Evolutionary conservation across 1,140 invertebrate genomes (phyloP).

Genomic region (Tenebrio molitor): DNA sequence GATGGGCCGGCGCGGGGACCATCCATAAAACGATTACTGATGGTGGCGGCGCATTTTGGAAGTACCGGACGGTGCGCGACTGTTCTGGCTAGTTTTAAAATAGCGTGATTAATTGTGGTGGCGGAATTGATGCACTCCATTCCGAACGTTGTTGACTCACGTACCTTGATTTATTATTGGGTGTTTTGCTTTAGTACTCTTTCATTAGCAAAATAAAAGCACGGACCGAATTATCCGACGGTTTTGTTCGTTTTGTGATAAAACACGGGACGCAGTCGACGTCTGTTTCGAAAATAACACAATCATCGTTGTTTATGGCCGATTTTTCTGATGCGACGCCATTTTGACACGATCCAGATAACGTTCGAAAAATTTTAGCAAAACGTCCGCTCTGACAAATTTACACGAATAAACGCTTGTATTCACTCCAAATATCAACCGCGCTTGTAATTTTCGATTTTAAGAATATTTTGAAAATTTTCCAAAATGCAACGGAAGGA

Average conservation of each 20-base stretch:
- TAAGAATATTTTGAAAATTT: too few species aligned
- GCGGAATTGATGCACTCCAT: constrained; percentile 43
- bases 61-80: constrained; percentile 30
- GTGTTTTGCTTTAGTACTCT: constrained; percentile 31
- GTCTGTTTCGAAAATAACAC: not conserved
- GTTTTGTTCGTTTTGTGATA: not conserved
- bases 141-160: constrained; percentile 46
- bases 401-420: too few species aligned
- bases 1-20: too few species aligned
- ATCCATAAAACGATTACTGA: constrained; percentile 41
- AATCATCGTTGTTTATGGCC: too few species aligned
- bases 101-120: constrained; percentile 46
- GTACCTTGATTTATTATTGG: constrained; percentile 45
- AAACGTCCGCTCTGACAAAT: too few species aligned
- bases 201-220: constrained; percentile 36
- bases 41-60: constrained; percentile 27
- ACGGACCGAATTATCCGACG: constrained; percentile 1
- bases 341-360: too few species aligned
- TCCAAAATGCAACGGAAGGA: too few species aligned
- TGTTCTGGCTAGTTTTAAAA: constrained; percentile 48
- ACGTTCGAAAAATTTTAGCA: too few species aligned
- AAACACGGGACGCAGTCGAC: not conserved
- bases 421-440: too few species aligned
- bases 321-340: too few species aligned
- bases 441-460: too few species aligned